Conservation (phyloP, 2,797 vertebrate species). For the Hippoglossus hippoglossus region DNA sequence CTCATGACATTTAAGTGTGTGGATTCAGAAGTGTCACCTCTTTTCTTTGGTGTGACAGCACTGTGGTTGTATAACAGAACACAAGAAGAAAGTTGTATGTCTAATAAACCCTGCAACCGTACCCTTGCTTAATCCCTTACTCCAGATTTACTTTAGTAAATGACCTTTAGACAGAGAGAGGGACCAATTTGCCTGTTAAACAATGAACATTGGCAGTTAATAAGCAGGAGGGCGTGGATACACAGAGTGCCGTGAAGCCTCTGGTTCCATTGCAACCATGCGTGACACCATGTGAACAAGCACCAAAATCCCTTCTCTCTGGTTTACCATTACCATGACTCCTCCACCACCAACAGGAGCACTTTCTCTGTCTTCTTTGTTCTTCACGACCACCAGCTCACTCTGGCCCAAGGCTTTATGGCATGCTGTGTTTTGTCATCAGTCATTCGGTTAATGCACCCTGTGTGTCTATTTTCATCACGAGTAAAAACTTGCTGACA, state of each 20-base stretch:
- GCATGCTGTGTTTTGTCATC: slow-evolving; percentile 60
- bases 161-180: slow-evolving; percentile 25
- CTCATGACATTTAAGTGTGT: slow-evolving; percentile 4
- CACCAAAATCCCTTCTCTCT: slow-evolving; percentile 64
- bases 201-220: slow-evolving; percentile 31
- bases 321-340: slow-evolving; percentile 69
- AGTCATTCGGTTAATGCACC: slow-evolving; percentile 44
- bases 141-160: slow-evolving; percentile 24
- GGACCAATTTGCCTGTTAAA: slow-evolving; percentile 27
- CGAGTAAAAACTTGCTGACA: slow-evolving; percentile 32
- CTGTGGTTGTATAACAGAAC: slow-evolving; percentile 15
- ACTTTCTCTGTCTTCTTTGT: slow-evolving; percentile 53
- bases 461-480: slow-evolving; percentile 19
- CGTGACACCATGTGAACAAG: slow-evolving; percentile 63
- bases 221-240: slow-evolving; percentile 52
- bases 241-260: slow-evolving; percentile 29
- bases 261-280: slow-evolving; percentile 33
- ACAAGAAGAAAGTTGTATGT: background rate
- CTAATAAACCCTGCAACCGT: slow-evolving; percentile 12
- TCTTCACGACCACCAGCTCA: slow-evolving; percentile 35
- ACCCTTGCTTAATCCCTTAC: background rate
- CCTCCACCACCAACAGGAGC: slow-evolving; percentile 45
- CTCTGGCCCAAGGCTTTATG: slow-evolving; percentile 29
- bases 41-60: slow-evolving; percentile 12
- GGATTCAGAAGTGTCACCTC: slow-evolving; percentile 25